phyloP scores from a whole-genome alignment of 2,113 vertebrate genomes.

The Megaceryle maxima region DNA sequence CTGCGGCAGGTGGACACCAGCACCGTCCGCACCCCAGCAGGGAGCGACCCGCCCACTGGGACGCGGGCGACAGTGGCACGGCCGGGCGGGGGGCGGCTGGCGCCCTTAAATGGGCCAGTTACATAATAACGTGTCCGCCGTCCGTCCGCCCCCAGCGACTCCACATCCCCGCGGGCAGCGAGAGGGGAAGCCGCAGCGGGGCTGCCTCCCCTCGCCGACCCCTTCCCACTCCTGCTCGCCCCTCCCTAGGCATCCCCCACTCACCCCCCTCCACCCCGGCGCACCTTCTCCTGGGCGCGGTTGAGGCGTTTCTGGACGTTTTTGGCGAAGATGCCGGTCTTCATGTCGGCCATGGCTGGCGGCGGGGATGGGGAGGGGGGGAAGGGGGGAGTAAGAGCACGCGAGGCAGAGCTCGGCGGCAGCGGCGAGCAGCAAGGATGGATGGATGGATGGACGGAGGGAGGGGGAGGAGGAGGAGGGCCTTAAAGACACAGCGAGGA shows the following conservation, averaged over 20 bases:
- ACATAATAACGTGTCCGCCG: background rate
- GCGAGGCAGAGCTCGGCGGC: background rate
- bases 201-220: background rate
- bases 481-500: background rate
- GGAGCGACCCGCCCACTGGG: background rate
- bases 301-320: slow-evolving; percentile 95
- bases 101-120: background rate
- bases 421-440: no score
- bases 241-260: background rate
- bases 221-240: background rate
- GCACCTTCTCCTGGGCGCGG: slow-evolving; percentile 96
- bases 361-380: no score
- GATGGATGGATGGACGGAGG: background rate
- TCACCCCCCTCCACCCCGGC: background rate
- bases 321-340: slow-evolving; percentile 95
- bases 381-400: background rate
- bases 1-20: background rate
- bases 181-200: background rate
- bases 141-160: background rate
- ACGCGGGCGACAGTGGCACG: background rate
- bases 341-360: slow-evolving; percentile 98
- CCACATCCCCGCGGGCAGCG: background rate
- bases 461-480: background rate
- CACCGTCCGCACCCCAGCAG: background rate
- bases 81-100: background rate